Percentiles rank a stretch among this genome's conserved stretches.
Evolutionary conservation across 2,888 invertebrate genomes (phyloP).

Genomic region (Lasioglossum lativentre): DNA sequence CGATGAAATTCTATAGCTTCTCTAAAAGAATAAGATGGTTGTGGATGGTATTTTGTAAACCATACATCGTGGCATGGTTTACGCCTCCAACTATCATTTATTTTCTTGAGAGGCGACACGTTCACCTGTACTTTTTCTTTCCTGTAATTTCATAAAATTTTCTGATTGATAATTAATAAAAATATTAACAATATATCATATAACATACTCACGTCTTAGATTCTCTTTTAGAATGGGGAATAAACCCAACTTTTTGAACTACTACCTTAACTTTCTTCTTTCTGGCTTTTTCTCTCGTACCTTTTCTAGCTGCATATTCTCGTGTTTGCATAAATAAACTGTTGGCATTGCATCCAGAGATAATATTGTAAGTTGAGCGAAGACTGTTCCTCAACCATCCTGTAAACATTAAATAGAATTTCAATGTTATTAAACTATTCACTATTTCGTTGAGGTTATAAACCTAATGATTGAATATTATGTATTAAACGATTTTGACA

Average conservation of each 20-base stretch:
- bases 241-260: conserved; percentile 90
- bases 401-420: conserved; percentile 24
- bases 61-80: conserved; percentile 89
- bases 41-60: conserved; percentile 86
- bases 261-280: conserved; percentile 89
- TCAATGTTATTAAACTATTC: neutral
- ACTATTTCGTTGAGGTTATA: conserved; percentile 28
- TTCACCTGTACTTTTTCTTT: neutral
- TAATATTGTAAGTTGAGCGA: conserved; percentile 35
- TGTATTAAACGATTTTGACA: neutral
- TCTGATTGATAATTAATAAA: neutral
- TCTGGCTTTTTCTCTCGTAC: conserved; percentile 90
- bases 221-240: conserved; percentile 74
- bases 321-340: conserved; percentile 74
- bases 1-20: conserved; percentile 92
- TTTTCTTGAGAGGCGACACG: neutral
- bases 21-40: conserved; percentile 88
- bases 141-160: conserved; percentile 1
- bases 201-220: neutral
- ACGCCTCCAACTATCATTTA: conserved; percentile 75
- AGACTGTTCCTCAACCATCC: conserved; percentile 62
- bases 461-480: neutral
- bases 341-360: conserved; percentile 43
- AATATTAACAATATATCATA: neutral
- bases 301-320: conserved; percentile 92